Conservation (phyloP, 2,888 invertebrate genomes). For the Glomeris marginata region DNA sequence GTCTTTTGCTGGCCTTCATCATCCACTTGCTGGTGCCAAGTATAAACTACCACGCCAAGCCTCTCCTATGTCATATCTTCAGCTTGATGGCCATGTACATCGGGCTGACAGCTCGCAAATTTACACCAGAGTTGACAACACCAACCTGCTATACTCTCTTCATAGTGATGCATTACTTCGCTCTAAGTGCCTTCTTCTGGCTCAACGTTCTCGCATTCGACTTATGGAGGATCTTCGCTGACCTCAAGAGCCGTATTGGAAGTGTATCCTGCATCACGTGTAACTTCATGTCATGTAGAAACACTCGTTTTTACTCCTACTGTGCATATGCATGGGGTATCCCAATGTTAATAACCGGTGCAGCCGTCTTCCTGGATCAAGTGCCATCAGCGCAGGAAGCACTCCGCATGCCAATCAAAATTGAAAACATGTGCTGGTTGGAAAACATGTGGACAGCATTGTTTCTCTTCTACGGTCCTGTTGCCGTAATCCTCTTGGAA, state of each 20-base stretch:
- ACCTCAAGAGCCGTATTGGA: neutral
- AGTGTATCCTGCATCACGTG: neutral
- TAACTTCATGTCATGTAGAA: too few species aligned
- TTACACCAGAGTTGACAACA: neutral
- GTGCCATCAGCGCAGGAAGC: neutral
- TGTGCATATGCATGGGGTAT: conserved; percentile 8
- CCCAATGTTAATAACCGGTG: conserved; percentile 2
- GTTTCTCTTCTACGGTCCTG: conserved; percentile 11
- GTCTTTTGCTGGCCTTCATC: conserved; percentile 8
- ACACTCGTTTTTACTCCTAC: too few species aligned
- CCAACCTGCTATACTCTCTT: conserved; percentile 7
- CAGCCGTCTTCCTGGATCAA: conserved; percentile 6
- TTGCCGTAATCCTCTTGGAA: conserved; percentile 6
- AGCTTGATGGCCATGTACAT: conserved; percentile 11
- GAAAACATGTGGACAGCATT: neutral
- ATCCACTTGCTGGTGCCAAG: conserved; percentile 10
- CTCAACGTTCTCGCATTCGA: conserved; percentile 89
- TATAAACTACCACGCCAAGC: conserved; percentile 12
- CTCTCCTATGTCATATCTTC: conserved; percentile 11
- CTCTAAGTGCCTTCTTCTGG: conserved; percentile 83
- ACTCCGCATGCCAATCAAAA: conserved; percentile 4
- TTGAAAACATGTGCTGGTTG: conserved; percentile 11
- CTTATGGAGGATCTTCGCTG: conserved; percentile 44
- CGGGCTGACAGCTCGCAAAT: neutral
- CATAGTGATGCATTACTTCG: conserved; percentile 67